Evolutionary conservation across 2,888 invertebrate genomes (phyloP).

Genomic region (Abscondita cerata): DNA sequence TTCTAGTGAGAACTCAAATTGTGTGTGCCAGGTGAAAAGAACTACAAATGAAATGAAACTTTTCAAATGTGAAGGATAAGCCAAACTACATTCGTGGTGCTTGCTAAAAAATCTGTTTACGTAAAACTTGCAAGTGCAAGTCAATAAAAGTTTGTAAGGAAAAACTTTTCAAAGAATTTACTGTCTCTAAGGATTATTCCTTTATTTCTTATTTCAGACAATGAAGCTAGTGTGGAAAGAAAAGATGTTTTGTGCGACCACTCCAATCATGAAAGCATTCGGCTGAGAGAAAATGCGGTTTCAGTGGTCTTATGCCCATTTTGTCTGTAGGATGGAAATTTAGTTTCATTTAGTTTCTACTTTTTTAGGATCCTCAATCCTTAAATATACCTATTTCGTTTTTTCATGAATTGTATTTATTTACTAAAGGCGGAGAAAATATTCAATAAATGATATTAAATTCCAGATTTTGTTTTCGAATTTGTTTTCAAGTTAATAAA

Average conservation of each 20-base stretch:
- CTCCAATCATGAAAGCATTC: constrained; percentile 21
- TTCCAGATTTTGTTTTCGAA: no score
- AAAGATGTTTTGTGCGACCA: constrained; percentile 21
- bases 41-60: not conserved
- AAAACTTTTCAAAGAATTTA: constrained; percentile 15
- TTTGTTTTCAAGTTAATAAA: no score
- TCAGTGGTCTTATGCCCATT: constrained; percentile 15
- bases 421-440: no score
- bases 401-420: no score
- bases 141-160: constrained; percentile 10
- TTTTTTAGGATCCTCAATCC: no score
- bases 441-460: no score
- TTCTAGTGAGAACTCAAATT: no score
- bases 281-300: constrained; percentile 22
- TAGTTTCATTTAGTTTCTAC: no score
- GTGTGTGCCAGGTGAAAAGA: no score
- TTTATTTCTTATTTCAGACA: constrained; percentile 23
- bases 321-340: not conserved
- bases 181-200: constrained; percentile 19
- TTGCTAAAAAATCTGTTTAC: constrained; percentile 11
- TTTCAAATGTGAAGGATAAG: not conserved
- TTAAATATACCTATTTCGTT: no score
- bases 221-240: constrained; percentile 21
- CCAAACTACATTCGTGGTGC: not conserved
- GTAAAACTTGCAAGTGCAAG: constrained; percentile 16